Evolutionary conservation across 2,888 invertebrate genomes (phyloP), one percentile per base, ranked within the genome.

Genomic region (Quadriops clusia): DNA sequence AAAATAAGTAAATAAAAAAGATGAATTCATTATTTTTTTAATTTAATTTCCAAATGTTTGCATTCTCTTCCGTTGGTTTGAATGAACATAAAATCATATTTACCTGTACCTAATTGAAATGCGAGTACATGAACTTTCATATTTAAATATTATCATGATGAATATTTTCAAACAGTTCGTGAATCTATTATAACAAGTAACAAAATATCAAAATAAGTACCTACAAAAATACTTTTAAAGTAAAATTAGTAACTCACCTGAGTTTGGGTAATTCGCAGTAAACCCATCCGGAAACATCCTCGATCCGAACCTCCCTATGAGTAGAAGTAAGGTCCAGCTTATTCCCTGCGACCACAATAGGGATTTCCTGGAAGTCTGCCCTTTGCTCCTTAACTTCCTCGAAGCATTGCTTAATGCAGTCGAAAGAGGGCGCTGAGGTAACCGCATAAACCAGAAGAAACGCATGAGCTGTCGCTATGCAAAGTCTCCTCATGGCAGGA

Each of bases 401-500:
- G 51, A 82, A 78, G 53, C 77, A 78, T 45, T 74, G 71, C 51
- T 80, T 79, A 37, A 83, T 72, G 50, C 72, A 72, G 40, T 71
- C 72, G 53, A 84, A 81, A 33, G 80, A 81, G 28, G 76, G 68
- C 34, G 70, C 69, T 29, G 81, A 78, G 28, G 83, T 81, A 24
- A 81, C 73, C 28, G 82, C 77, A 58, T 87, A 90, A 11, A 90
- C 87, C 36, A 90, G 65, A 32, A 90, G 71, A 56, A 90, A 89
- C 31, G 87, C 89, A 58, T 86, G 82, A 18, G 87, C 87, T 3
- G 82, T 86, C 20, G 85, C 80, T 48, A 90, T 85, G 49, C 83
- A 83, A 39, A 90, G 65, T 31, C 85, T 68, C 39, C 87, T 67
- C 89, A 90, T 90, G 33, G 87, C 89, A 5, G 90, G 89, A 60